Percentiles rank a stretch among this genome's conserved stretches.
Conservation (phyloP, 2,113 vertebrate genomes). For the Chauna torquata region DNA sequence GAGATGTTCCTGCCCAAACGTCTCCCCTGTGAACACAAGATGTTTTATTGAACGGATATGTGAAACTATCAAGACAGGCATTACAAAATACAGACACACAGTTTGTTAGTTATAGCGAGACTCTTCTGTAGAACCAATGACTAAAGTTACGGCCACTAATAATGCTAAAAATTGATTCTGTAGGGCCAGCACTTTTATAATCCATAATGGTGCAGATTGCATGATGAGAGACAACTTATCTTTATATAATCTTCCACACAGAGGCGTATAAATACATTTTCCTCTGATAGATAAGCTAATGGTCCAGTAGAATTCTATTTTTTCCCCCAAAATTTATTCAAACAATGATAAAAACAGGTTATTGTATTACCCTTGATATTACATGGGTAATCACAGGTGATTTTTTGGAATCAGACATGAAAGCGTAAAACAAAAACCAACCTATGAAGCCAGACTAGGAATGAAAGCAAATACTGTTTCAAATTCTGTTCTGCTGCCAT, state of each 20-base stretch:
- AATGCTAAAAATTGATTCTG: constrained; percentile 29
- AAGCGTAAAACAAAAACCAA: not conserved
- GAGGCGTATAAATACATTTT: constrained; percentile 52
- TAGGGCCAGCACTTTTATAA: constrained; percentile 35
- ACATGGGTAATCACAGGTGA: constrained; percentile 20
- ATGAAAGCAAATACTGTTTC: not conserved
- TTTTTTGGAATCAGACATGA: constrained; percentile 33
- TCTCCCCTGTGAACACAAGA: constrained; percentile 46
- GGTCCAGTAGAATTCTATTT: constrained; percentile 46
- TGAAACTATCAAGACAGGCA: constrained; percentile 26
- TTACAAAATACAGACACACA: constrained; percentile 32
- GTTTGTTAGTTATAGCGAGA: constrained; percentile 21
- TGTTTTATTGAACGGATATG: constrained; percentile 38
- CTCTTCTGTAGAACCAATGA: constrained; percentile 4
- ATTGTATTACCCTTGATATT: constrained; percentile 33
- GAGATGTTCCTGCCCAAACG: constrained; percentile 46
- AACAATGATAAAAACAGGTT: constrained; percentile 35
- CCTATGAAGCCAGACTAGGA: not conserved
- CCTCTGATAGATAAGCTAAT: constrained; percentile 51
- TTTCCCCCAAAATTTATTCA: constrained; percentile 53
- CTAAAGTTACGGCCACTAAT: constrained; percentile 34
- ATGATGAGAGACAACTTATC: constrained; percentile 37
- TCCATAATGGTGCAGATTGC: not conserved
- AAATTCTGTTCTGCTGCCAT: not conserved
- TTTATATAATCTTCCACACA: constrained; percentile 35